phyloP scores from a whole-genome alignment of 2,797 vertebrate species.

The Pangasius mekongensis region DNA sequence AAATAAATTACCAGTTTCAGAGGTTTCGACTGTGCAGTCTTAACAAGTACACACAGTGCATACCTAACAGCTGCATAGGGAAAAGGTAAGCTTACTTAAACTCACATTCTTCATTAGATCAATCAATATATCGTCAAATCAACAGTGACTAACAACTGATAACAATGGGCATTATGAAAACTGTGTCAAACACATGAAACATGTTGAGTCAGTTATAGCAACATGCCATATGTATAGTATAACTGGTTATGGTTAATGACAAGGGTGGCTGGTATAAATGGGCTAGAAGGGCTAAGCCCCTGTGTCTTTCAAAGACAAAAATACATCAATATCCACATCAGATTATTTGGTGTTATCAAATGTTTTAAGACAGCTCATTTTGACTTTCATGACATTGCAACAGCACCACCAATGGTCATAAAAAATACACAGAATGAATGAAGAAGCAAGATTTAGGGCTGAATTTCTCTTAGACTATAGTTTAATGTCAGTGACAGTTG shows the following conservation, averaged over 20 bases:
- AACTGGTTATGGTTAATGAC: neutral
- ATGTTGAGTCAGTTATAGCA: neutral
- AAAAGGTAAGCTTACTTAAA: conserved; percentile 18
- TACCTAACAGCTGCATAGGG: conserved; percentile 12
- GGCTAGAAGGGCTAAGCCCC: neutral
- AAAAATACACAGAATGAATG: neutral
- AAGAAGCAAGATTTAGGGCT: neutral
- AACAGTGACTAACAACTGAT: neutral
- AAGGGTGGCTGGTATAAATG: neutral
- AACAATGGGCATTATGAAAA: neutral
- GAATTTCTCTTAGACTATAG: neutral
- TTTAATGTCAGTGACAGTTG: neutral
- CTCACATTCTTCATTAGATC: conserved; percentile 1
- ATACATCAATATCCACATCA: neutral
- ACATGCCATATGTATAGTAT: neutral
- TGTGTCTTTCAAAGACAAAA: neutral
- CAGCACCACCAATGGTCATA: neutral
- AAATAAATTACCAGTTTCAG: conserved; percentile 32
- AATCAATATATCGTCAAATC: neutral
- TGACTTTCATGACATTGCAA: neutral
- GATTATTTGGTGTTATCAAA: neutral
- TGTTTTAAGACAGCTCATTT: neutral
- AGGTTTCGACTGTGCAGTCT: conserved; percentile 12
- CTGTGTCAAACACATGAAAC: neutral
- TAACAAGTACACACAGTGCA: conserved; percentile 16